A percentile compares a stretch with the other conserved stretches of the same genome.
Evolutionary conservation across 2,113 vertebrate species (phyloP).

Genomic region (cattle (Bos taurus)): DNA sequence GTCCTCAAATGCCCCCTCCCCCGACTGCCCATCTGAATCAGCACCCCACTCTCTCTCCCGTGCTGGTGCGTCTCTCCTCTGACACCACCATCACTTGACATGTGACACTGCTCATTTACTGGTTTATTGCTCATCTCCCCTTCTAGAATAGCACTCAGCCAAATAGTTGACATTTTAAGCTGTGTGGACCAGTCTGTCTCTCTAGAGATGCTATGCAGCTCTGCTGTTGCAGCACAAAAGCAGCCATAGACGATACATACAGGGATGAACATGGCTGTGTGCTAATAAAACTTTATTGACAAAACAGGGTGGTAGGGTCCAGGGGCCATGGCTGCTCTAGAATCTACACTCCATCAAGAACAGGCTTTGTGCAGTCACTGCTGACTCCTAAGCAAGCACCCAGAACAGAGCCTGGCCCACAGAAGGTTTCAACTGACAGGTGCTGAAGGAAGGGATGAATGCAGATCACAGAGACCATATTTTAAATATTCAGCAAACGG

Average conservation of each 20-base stretch:
- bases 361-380: background rate
- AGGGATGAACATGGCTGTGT: fast-evolving
- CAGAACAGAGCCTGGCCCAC: background rate
- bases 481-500: background rate
- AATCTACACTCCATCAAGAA: background rate
- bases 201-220: background rate
- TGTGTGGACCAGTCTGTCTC: background rate
- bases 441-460: fast-evolving
- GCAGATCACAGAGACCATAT: background rate
- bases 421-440: fast-evolving
- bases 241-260: fast-evolving
- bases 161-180: background rate
- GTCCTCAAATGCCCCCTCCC: background rate
- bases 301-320: background rate
- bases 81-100: fast-evolving
- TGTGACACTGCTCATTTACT: fast-evolving
- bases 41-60: fast-evolving
- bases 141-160: fast-evolving
- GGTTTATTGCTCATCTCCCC: background rate
- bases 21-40: background rate
- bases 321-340: background rate
- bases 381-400: background rate
- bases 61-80: background rate
- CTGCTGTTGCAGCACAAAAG: background rate
- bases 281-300: conserved; percentile 8